A percentile compares a stretch with the other conserved stretches of the same genome.
Evolutionary conservation across 2,797 vertebrate species (phyloP).

Genomic region (Coluber constrictor): DNA sequence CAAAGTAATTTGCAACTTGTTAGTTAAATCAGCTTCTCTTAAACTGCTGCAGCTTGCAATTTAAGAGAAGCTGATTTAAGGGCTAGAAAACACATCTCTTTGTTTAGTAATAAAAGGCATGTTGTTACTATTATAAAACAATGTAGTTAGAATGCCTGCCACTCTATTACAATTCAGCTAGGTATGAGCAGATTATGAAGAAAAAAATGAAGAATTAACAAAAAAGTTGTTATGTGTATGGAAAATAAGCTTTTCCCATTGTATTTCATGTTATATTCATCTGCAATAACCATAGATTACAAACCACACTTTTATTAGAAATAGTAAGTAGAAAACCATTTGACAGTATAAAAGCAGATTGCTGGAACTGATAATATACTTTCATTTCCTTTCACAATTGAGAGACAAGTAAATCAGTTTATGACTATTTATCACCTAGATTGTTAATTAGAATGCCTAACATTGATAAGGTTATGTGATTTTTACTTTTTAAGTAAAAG

Average conservation of each 20-base stretch:
- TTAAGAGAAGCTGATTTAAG: not conserved
- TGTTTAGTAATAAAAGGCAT: not conserved
- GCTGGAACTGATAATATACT: not conserved
- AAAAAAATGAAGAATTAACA: not conserved
- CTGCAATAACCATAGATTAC: not conserved
- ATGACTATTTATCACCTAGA: not conserved
- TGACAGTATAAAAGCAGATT: not conserved
- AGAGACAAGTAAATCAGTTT: not conserved
- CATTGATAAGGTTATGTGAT: not conserved
- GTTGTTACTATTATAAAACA: not conserved
- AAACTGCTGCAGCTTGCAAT: not conserved
- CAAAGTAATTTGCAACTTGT: not conserved
- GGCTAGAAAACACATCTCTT: not conserved
- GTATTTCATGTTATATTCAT: not conserved
- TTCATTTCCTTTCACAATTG: not conserved
- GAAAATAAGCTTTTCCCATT: not conserved
- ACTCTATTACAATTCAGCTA: not conserved
- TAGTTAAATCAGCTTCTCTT: not conserved
- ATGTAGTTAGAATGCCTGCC: not conserved
- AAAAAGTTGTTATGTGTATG: not conserved
- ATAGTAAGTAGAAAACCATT: not conserved
- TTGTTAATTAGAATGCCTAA: not conserved
- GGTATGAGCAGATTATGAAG: not conserved
- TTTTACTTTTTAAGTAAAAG: conserved; percentile 7
- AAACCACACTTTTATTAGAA: not conserved